Base-by-base conservation (phyloP, 1,140 invertebrate species). In the Psilanteris sp. region DNA sequence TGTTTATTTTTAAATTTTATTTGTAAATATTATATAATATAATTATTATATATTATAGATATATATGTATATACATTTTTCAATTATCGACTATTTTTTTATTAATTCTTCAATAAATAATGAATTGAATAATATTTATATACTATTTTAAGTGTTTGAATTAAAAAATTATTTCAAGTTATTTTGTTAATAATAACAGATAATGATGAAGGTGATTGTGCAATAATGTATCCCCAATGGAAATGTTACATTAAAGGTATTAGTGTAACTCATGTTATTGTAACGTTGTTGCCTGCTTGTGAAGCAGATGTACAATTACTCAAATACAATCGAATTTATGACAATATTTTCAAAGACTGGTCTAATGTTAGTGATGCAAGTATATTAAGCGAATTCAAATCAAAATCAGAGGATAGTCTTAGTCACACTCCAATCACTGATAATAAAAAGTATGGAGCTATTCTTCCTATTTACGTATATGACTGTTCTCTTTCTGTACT, bases 271-370 rank as follows among this genome's bases (percentile, higher is more conserved):
- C 92, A 93, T 67, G 88, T 94, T 2, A 89, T 94, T 6, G 78
- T 95, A 2, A 94, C 93, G 3, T 90, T 95, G 74, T 66, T 95
- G 8, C 93, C 94, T 1, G 90, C 92, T 4, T 90, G 91, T 5
- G 88, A 91, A 61, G 80, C 87, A 22, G 91, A 92, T 72, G 81
- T 91, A 0, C 90, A 89, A 73, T 14, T 86, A 4, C 80, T 92
- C 11, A 86, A 87, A 67, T 73, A 86, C 18, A 41, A 79, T 27
- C 57, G 50, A 50, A 59, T 52, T 36, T 59, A 29, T 41, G 73
- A 76, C 66, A 59, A 9, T 32, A 37, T 39, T 37, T 15, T 52
- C 18, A 57, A 43, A 48, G 48, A 76, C 52, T 59, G 50, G 34
- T 37, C 43, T 26, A 50, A 62, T 15, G 34, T 50, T 9, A 64